phyloP scores from a whole-genome alignment of 2,797 vertebrate species.

The Phaenicophaeus curvirostris region DNA sequence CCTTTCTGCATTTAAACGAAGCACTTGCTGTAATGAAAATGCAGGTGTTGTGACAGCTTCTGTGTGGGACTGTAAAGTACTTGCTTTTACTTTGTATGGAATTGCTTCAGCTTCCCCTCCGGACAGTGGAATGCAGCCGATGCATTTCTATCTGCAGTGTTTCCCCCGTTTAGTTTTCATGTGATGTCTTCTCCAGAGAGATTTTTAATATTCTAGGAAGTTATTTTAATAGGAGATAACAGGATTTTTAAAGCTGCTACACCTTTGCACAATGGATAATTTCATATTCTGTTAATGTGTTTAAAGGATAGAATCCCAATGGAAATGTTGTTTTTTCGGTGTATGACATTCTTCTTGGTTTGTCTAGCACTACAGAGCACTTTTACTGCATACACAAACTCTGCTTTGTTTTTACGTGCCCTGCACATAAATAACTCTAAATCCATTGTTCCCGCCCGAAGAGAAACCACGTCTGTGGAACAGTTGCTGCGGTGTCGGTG shows the following conservation, averaged over 20 bases:
- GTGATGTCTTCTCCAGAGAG: not conserved
- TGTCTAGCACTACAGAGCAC: accelerated
- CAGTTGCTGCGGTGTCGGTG: not conserved
- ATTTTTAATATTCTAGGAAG: not conserved
- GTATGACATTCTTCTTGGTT: not conserved
- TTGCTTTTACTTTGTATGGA: not conserved
- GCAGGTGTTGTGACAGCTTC: not conserved
- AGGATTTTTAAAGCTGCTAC: not conserved
- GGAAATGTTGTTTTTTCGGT: not conserved
- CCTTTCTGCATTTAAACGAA: not conserved
- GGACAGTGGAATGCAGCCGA: not conserved
- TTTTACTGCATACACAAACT: not conserved
- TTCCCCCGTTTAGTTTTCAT: not conserved
- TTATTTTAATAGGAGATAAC: not conserved
- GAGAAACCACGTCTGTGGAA: accelerated
- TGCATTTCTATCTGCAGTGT: not conserved
- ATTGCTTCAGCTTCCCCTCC: not conserved
- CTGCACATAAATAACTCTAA: not conserved
- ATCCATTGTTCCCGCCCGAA: not conserved
- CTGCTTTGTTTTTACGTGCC: not conserved
- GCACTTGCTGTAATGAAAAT: not conserved
- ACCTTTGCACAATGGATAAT: not conserved
- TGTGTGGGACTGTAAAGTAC: not conserved
- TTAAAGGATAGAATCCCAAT: not conserved
- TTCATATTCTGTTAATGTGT: not conserved